Conservation (phyloP, 1,140 invertebrate species). For the Acromyrmex echinatior region DNA sequence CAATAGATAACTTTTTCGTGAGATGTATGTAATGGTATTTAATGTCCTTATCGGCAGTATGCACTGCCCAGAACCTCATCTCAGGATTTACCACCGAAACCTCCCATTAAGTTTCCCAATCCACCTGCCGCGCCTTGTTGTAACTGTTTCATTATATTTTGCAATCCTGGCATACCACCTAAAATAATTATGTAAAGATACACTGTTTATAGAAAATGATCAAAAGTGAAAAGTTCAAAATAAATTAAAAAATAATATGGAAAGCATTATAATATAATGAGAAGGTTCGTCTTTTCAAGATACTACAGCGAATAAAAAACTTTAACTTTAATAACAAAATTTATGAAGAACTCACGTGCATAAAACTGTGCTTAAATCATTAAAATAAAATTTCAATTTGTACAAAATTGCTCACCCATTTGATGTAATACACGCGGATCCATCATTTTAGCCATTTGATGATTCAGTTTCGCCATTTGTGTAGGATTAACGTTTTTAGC, state of each 20-base stretch:
- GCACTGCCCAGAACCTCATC: constrained; percentile 51
- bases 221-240: background rate
- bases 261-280: background rate
- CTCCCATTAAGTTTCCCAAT: constrained; percentile 93
- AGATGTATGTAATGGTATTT: constrained; percentile 30
- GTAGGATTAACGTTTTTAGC: constrained; percentile 99
- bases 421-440: constrained; percentile 98
- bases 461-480: constrained; percentile 99
- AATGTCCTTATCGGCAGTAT: constrained; percentile 40
- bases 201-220: background rate
- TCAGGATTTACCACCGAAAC: constrained; percentile 88
- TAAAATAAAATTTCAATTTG: background rate
- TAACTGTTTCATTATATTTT: constrained; percentile 99
- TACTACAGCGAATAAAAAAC: background rate
- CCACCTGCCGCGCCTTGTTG: constrained; percentile 95
- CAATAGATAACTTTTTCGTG: constrained; percentile 15
- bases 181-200: constrained; percentile 68
- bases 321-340: background rate
- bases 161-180: constrained; percentile 98
- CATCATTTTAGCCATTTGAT: constrained; percentile 99
- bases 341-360: constrained; percentile 1
- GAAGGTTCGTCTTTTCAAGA: background rate
- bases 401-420: constrained; percentile 89
- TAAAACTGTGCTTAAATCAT: background rate
- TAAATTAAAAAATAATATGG: background rate